phyloP scores from a whole-genome alignment of 2,797 vertebrate genomes.

The Tenualosa thibaudeaui region DNA sequence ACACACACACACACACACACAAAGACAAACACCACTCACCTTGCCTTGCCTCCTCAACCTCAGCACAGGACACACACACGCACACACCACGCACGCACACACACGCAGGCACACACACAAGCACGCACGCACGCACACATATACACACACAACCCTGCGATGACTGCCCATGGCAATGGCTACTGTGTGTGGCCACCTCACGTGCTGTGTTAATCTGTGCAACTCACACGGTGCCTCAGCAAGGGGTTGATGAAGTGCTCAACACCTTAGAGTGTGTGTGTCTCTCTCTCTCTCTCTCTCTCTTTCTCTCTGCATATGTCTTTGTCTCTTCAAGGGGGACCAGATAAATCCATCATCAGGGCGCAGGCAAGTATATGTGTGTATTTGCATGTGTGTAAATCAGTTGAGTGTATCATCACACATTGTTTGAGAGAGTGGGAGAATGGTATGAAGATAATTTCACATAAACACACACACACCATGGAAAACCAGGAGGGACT shows the following conservation, averaged over 20 bases:
- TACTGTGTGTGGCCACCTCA: not conserved
- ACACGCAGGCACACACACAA: not conserved
- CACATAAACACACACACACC: conserved; percentile 11
- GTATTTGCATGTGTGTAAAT: not conserved
- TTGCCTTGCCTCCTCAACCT: not conserved
- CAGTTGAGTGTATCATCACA: too few species aligned
- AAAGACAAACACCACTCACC: too few species aligned
- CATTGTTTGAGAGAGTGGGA: too few species aligned
- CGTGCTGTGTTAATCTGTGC: conserved; percentile 19
- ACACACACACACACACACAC: too few species aligned
- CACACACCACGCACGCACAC: not conserved
- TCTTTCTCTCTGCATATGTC: not conserved
- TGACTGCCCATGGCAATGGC: conserved; percentile 10
- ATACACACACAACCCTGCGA: not conserved
- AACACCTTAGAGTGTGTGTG: conserved; percentile 17
- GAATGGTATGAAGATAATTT: too few species aligned
- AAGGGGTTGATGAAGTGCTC: conserved; percentile 20
- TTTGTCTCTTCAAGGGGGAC: conserved; percentile 3
- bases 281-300: not conserved
- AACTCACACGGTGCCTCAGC: not conserved
- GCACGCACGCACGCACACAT: too few species aligned
- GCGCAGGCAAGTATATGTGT: not conserved
- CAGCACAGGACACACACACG: not conserved
- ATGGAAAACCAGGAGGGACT: conserved; percentile 94
- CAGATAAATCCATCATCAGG: not conserved